Evolutionary conservation across 2,113 vertebrate species (phyloP), one percentile per base, ranked within the genome.

Genomic region (Caloenas nicobarica): DNA sequence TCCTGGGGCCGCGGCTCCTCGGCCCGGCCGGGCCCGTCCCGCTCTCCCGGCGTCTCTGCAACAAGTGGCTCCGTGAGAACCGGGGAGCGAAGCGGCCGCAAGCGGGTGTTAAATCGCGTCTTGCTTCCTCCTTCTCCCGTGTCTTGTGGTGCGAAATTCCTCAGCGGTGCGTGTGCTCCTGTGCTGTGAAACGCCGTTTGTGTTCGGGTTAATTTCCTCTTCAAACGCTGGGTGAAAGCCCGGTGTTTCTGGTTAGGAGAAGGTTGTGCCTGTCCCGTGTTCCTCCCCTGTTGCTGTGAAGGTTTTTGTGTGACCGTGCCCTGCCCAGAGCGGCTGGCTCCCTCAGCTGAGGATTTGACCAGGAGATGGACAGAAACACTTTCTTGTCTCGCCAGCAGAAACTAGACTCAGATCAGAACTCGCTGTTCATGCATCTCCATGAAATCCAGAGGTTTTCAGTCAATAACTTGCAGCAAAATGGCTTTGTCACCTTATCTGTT

Each of bases 361-460:
- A 2, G 44, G 34, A 13, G 10, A 11, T 0, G 11, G 38, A 8
- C 0, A 3, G 31, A 5, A 46, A 1, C 2, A 0, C 4, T 64
- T 17, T 17, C 3, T 16, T 23, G 13, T 22, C 26, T 58, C 7
- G 0, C 3, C 31, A 8, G 46, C 15, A 25, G 28, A 4, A 53
- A 0, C 29, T 11, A n/a, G 11, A 0, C 42, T 64, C 10, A 1
- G 28, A 1, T 31, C 36, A 7, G 46, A 38, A 13, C 4, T n/a
- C 18, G 0, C 0, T 40, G 4, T 28, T 53, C 3, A 2, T 4
- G 1, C 1, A 2, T 5, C 1, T 44, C 15, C 1, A 0, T 51
- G 48, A 18, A 57, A 11, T 8, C 10, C 3, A 2, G 40, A 53
- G 24, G 22, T 33, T 65, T 77, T 74, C 25, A 10, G 28, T 12